Evolutionary conservation across 2,888 invertebrate species (phyloP), one percentile per base, ranked within the genome.

Genomic region (Acronicta aceris): DNA sequence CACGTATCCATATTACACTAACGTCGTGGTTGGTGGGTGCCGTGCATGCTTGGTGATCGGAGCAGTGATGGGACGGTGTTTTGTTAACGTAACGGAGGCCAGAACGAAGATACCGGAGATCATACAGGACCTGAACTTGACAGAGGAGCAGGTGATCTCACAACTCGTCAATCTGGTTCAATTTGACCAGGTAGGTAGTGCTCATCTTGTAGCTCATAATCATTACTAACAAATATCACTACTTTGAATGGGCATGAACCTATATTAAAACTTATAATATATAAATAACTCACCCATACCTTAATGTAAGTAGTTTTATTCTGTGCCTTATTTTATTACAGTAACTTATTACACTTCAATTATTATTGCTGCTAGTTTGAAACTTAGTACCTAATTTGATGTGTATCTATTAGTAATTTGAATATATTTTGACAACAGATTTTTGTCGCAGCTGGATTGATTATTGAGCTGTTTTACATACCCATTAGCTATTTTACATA

Each of bases 11-110:
- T 70, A 36, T 38, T 38, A 55, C 67, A 74, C 71, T 82, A 81
- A 81, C 75, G 40, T 61, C 65, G 57, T 71, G 68, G 71, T 79
- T 63, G 63, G 46, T 50, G 38, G n/a, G 47, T 57, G 71, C 72
- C 72, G 79, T 73, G 74, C 81, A 74, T 64, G 59, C 53, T 52
- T 61, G 79, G 74, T 74, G 65, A 41, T 55, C 84, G 81, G 71
- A 65, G 85, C 93, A 94, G 94, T 94, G 78, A 59, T 92, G 84
- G 84, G 85, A 36, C 87, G 94, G 75, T 94, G 94, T 86, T 85
- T 94, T 78, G 80, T 86, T 71, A 83, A 91, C 82, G 83, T 87
- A 72, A 83, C 88, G 7, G 89, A 87, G 59, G 81, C 81, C 25
- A 57, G 84, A 64, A 61, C 75, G 27, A 54, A 73, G 30, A 59